Base-by-base conservation (phyloP, 2,113 vertebrate genomes). In the Erinaceus europaeus region DNA sequence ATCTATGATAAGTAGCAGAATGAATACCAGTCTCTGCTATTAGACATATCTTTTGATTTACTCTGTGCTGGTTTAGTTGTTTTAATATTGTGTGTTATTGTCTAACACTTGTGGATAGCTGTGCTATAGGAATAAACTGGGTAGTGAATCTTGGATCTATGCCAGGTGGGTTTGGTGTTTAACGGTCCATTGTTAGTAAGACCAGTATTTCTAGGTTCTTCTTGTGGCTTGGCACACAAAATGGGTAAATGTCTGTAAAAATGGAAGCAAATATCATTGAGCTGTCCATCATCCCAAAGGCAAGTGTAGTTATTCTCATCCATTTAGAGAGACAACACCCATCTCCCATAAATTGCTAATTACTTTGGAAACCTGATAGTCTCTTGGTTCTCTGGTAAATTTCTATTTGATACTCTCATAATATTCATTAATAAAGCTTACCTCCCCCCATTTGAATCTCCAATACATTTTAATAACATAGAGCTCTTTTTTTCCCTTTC, bases 191-290 rank as follows among this genome's bases (percentile, higher is more conserved):
- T n/a, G 23, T 46, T 64, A 52, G 72, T 34, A 50, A 77, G 76
- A 90, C 18, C 55, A 79, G 23, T 15, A 40, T 92, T 90, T 91
- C 67, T 90, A 74, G 86, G 69, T 86, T 72, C n/a, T n/a, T 57
- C 36, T 73, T 71, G 21, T 64, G 69, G 52, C 40, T 74, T 83
- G 62, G 32, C 75, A 53, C 15, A 74, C 21, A 64, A 42, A 13
- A 2, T 38, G 72, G 25, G 36, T 61, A 80, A 93, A 77, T 36
- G 32, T 59, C 72, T 77, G 29, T 48, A 44, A 64, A 55, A 36
- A 44, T 59, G 68, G 80, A 83, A 88, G 40, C 10, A 64, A 62
- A 57, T 76, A 25, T 57, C 65, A 67, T 4, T 65, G 72, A 90
- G 29, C 21, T 92, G 84, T 44, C 68, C 6, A 3, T 29, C 5